These are phyloP conservation scores for Rattus rattus DNA, from an alignment of 2,113 vertebrate genomes.

Conservation along the genomic window DNA sequence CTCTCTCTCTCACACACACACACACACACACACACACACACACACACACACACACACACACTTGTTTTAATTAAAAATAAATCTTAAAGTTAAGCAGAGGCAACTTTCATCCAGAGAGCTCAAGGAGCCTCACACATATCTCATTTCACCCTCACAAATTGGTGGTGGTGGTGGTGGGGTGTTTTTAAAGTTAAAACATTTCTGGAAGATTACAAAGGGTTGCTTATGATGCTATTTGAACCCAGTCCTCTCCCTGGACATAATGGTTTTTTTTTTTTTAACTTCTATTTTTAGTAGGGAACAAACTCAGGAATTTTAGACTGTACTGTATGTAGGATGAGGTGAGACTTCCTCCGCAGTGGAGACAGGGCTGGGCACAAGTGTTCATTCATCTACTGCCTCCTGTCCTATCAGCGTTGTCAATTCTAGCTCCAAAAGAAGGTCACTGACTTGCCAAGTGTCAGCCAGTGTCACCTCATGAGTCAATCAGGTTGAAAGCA, in stretches of 20 bases:
- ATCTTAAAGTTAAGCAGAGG: background rate
- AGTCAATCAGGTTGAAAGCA: slow-evolving; percentile 48
- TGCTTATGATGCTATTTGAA: slow-evolving; percentile 4
- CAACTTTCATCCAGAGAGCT: background rate
- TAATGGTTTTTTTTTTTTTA: background rate
- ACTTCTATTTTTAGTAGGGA: slow-evolving; percentile 4
- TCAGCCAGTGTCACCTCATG: slow-evolving; percentile 50
- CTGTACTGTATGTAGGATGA: background rate
- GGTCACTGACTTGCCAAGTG: slow-evolving; percentile 66
- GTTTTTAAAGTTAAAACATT: slow-evolving; percentile 48
- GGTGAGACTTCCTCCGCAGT: background rate
- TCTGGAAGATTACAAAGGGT: slow-evolving; percentile 17
- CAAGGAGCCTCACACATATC: slow-evolving; percentile 30
- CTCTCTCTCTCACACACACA: background rate
- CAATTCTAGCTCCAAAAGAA: slow-evolving; percentile 51
- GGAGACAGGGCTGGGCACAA: background rate
- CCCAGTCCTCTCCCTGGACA: background rate
- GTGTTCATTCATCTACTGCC: no score
- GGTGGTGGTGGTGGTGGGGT: background rate
- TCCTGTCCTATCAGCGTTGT: background rate
- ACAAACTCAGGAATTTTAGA: background rate
- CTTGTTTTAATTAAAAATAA: background rate
- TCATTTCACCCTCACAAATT: slow-evolving; percentile 58
- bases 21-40: background rate
- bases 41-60: background rate